A percentile compares a stretch with the other conserved stretches of the same genome.
Evolutionary conservation across 2,113 vertebrate species (phyloP).

Genomic region (Sorex fumeus): DNA sequence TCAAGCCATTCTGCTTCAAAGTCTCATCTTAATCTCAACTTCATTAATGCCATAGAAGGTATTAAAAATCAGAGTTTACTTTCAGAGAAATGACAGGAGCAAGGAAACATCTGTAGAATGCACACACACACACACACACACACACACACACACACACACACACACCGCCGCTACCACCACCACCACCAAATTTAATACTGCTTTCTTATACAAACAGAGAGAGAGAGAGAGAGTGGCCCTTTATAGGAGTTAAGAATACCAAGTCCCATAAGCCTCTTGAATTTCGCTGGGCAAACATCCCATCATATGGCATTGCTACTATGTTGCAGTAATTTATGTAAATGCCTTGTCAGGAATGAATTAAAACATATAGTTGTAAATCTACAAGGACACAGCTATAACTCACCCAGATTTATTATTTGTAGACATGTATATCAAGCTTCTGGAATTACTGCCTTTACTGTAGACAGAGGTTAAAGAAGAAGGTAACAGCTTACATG

Average conservation of each 20-base stretch:
- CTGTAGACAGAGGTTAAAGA: conserved; percentile 79
- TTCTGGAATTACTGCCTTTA: conserved; percentile 76
- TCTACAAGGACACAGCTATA: conserved; percentile 75
- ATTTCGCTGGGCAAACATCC: conserved; percentile 1
- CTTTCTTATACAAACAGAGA: conserved; percentile 6
- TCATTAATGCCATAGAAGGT: conserved; percentile 19
- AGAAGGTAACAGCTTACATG: conserved; percentile 79
- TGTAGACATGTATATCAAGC: conserved; percentile 67
- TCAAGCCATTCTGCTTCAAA: neutral
- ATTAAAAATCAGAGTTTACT: conserved; percentile 18
- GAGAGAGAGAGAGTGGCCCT: no score
- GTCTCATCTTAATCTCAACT: conserved; percentile 22
- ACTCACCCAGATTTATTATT: conserved; percentile 78
- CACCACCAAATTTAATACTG: neutral
- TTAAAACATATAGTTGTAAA: conserved; percentile 77
- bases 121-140: neutral
- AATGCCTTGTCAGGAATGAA: conserved; percentile 80
- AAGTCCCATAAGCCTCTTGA: conserved; percentile 13
- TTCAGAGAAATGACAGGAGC: conserved; percentile 27
- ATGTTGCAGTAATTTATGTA: conserved; percentile 76
- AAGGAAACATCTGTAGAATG: neutral
- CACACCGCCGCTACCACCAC: neutral
- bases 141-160: neutral
- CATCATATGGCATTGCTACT: conserved; percentile 48
- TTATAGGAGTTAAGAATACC: neutral